Base-by-base conservation (phyloP, 2,113 vertebrate genomes). In the Dicerorhinus sumatrensis region DNA sequence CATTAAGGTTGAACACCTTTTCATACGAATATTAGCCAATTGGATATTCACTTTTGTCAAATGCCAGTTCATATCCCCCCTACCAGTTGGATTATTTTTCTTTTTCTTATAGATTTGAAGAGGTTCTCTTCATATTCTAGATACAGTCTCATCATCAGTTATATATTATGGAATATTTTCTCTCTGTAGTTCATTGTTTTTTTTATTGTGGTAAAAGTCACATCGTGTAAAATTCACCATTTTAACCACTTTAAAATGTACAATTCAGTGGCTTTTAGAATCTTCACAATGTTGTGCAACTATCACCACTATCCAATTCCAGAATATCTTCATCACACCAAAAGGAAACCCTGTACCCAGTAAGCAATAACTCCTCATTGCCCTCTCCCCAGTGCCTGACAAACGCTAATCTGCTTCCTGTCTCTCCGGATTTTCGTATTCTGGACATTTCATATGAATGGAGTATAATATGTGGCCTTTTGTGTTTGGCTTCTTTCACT, bases 41-140 rank as follows among this genome's bases (percentile, higher is more conserved):
- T 88, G 76, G 1, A n/a, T 81, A 27, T 58, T 65, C 58, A 81
- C 25, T 87, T 96, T 96, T 82, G 48, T 76, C 82, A 88, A 93
- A 42, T 82, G 36, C 25, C 48, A 67, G 20, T 83, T 95, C 46
- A 51, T 67, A 79, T 75, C 42, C 21, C 33, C 36, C 60, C 48
- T 25, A 8, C 33, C 33, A 33, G 36, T 6, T 20, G 25, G 13
- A 77, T 51, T 76, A 8, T 51, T 46, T 70, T n/a, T 79, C 39
- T 82, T 84, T 88, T 36, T 81, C 33, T 77, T 46, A 73, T 31
- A 54, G 27, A 82, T 56, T 82, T 84, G 69, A 84, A 58, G 31
- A 8, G 12, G 36, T 33, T 60, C 11, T 56, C 17, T 62, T 23
- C 25, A 16, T n/a, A 27, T n/a, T 27, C 25, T 60, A 60, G 65